phyloP scores from a whole-genome alignment of 2,888 invertebrate species.

The Agrochola circellaris region DNA sequence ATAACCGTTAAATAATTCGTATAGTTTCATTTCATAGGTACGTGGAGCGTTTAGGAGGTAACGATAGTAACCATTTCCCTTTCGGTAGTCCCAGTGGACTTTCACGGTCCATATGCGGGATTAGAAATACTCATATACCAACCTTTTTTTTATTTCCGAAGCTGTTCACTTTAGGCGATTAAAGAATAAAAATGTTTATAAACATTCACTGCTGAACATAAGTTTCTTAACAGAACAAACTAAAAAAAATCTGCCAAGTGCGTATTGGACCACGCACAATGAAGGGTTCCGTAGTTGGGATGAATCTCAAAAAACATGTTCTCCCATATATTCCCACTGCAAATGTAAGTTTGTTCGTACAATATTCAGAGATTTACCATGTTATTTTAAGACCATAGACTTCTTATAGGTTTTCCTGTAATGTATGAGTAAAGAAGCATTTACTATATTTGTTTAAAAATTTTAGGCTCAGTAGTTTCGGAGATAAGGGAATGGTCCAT shows the following conservation, averaged over 20 bases:
- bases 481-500: too few relatives aligned
- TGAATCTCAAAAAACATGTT: too few relatives aligned
- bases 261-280: too few relatives aligned
- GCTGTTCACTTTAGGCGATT: background rate
- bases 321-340: too few relatives aligned
- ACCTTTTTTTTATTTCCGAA: background rate
- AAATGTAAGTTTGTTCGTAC: too few relatives aligned
- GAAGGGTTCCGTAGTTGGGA: too few relatives aligned
- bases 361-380: too few relatives aligned
- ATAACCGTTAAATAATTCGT: conserved; percentile 32
- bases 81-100: conserved; percentile 15
- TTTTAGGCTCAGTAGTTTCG: too few relatives aligned
- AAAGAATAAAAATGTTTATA: background rate
- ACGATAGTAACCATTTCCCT: conserved; percentile 19
- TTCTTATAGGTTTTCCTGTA: too few relatives aligned
- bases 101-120: conserved; percentile 21
- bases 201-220: background rate
- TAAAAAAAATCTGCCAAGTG: background rate
- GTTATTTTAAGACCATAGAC: too few relatives aligned
- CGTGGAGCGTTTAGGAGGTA: conserved; percentile 2
- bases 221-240: background rate
- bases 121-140: conserved; percentile 1
- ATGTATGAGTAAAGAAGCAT: too few relatives aligned
- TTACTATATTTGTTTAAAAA: too few relatives aligned
- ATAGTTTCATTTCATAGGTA: conserved; percentile 21